A percentile compares a stretch with the other conserved stretches of the same genome.
Conservation (phyloP, 2,797 vertebrate species). For the Picus viridis region DNA sequence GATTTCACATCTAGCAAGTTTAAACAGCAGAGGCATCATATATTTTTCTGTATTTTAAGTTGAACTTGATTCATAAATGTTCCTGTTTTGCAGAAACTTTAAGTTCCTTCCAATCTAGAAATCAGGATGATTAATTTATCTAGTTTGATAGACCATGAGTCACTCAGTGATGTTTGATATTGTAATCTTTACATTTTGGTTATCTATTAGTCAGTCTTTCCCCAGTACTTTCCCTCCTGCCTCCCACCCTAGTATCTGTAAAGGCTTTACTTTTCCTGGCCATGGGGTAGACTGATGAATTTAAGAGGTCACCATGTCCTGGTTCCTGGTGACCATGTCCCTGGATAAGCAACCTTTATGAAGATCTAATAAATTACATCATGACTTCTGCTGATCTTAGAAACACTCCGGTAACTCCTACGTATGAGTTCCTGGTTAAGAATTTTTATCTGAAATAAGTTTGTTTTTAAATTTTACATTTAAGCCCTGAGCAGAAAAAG, state of each 20-base stretch:
- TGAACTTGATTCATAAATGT: background rate
- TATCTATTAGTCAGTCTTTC: background rate
- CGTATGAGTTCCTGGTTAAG: background rate
- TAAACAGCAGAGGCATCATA: background rate
- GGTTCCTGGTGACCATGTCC: too few species aligned
- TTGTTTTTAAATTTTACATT: background rate
- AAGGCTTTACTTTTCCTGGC: background rate
- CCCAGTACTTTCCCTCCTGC: background rate
- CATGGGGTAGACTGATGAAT: background rate
- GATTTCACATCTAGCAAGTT: background rate
- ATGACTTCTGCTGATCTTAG: background rate
- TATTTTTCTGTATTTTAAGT: background rate
- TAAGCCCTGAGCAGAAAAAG: background rate
- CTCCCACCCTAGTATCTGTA: background rate
- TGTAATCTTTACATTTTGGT: background rate
- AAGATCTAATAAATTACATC: background rate
- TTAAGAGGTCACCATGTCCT: background rate
- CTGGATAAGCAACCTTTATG: background rate
- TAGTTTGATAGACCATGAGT: background rate
- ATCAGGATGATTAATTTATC: background rate
- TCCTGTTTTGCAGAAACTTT: background rate
- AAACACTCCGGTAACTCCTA: background rate
- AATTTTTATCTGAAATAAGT: background rate
- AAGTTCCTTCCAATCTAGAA: background rate
- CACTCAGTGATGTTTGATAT: background rate